phyloP scores from a whole-genome alignment of 2,113 vertebrate genomes.

The Dicentrarchus labrax region DNA sequence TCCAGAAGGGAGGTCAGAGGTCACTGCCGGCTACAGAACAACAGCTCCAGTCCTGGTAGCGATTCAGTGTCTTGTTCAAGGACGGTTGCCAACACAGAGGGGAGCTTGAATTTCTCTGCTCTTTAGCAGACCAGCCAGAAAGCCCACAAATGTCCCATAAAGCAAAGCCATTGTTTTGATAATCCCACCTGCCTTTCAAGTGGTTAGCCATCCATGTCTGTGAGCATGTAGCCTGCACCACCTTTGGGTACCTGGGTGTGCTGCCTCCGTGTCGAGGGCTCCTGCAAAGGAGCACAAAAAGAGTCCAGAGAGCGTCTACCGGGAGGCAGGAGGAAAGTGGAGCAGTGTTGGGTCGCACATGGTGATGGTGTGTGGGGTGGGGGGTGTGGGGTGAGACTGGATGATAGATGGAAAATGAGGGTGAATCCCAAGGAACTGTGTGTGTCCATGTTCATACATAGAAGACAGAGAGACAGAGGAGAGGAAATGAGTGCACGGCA shows the following conservation, averaged over 20 bases:
- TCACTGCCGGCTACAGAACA: conserved; percentile 26
- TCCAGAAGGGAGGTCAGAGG: conserved; percentile 44
- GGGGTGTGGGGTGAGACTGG: neutral
- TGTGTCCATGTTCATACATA: conserved; percentile 22
- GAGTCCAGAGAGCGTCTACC: conserved; percentile 23
- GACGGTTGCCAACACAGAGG: conserved; percentile 39
- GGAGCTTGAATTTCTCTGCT: conserved; percentile 30
- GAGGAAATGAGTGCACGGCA: conserved; percentile 25
- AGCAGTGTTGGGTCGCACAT: conserved; percentile 50
- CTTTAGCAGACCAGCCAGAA: conserved; percentile 20
- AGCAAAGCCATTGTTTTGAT: conserved; percentile 43
- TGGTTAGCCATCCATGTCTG: conserved; percentile 61
- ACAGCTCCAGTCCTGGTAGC: conserved; percentile 21
- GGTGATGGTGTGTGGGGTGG: neutral
- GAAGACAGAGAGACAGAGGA: conserved; percentile 15
- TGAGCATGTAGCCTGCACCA: conserved; percentile 49
- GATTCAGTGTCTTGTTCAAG: conserved; percentile 54
- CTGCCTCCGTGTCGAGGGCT: conserved; percentile 33
- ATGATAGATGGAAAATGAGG: conserved; percentile 71
- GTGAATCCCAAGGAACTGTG: conserved; percentile 54
- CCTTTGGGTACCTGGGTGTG: conserved; percentile 22
- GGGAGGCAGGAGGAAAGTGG: conserved; percentile 68
- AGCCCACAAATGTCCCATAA: conserved; percentile 53
- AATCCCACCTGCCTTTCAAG: conserved; percentile 57
- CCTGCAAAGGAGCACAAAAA: conserved; percentile 23